Percentiles rank a stretch among this genome's conserved stretches.
phyloP scores from a whole-genome alignment of 1,140 invertebrate genomes.

The Liolophura sinensis region DNA sequence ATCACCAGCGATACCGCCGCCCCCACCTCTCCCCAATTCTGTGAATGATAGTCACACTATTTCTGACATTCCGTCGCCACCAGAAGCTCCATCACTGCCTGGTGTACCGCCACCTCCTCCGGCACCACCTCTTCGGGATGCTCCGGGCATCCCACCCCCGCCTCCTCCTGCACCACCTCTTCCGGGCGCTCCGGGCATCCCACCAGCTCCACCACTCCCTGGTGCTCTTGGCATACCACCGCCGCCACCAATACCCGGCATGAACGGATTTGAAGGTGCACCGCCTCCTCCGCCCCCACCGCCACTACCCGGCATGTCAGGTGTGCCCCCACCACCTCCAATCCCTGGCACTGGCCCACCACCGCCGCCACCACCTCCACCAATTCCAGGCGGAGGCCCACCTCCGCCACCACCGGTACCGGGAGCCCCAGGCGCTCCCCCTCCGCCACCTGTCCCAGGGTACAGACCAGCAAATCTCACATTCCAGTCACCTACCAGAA shows the following conservation, averaged over 20 bases:
- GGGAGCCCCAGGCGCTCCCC: background rate
- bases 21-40: constrained; percentile 12
- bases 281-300: constrained; percentile 28
- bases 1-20: constrained; percentile 29
- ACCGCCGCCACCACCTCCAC: constrained; percentile 28
- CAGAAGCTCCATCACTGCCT: constrained; percentile 7
- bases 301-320: constrained; percentile 17
- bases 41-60: background rate
- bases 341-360: constrained; percentile 16
- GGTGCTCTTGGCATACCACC: constrained; percentile 15
- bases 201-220: background rate
- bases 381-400: background rate
- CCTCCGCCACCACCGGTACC: constrained; percentile 22
- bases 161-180: constrained; percentile 16
- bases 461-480: constrained; percentile 12
- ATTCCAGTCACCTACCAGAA: constrained; percentile 12
- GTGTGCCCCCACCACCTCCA: constrained; percentile 26
- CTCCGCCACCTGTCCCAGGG: constrained; percentile 11
- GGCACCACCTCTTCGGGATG: background rate
- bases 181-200: background rate
- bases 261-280: constrained; percentile 21
- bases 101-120: constrained; percentile 19
- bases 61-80: constrained; percentile 13
- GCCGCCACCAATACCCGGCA: constrained; percentile 29
- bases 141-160: background rate